A percentile compares a stretch with the other conserved stretches of the same genome.
phyloP scores from a whole-genome alignment of 2,797 vertebrate species.

The Enteromius afrohamiltoni region DNA sequence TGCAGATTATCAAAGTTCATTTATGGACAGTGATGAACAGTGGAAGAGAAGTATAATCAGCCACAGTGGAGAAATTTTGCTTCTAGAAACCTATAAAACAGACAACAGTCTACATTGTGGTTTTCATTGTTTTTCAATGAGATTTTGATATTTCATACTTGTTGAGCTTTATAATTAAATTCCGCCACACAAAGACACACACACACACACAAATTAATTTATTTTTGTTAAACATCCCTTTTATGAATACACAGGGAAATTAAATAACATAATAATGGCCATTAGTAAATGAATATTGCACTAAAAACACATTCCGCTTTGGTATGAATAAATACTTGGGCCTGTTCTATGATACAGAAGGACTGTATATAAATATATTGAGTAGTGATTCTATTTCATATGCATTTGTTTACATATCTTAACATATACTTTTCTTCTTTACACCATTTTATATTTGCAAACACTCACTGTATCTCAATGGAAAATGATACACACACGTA shows the following conservation, averaged over 20 bases:
- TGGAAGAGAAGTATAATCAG: not conserved
- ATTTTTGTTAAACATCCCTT: not conserved
- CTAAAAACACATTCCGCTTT: not conserved
- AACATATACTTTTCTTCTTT: not conserved
- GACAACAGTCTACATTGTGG: not conserved
- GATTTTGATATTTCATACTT: constrained; percentile 14
- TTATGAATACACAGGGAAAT: constrained; percentile 20
- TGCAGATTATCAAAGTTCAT: constrained; percentile 34
- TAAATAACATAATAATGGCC: not conserved
- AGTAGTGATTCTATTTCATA: not conserved
- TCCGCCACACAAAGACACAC: not conserved
- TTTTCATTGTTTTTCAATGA: constrained; percentile 7
- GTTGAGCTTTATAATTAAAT: not conserved
- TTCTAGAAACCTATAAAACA: not conserved
- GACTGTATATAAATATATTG: not conserved
- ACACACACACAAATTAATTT: not conserved
- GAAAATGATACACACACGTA: not conserved
- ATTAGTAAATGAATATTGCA: not conserved
- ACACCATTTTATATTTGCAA: not conserved
- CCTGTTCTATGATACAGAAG: not conserved
- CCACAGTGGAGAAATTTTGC: not conserved
- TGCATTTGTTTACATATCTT: not conserved
- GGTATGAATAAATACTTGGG: not conserved
- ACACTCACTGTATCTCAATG: not conserved
- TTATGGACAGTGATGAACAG: constrained; percentile 21